A percentile compares a stretch with the other conserved stretches of the same genome.
Conservation (phyloP, 1,140 invertebrate genomes). For the Dinoponera quadriceps region DNA sequence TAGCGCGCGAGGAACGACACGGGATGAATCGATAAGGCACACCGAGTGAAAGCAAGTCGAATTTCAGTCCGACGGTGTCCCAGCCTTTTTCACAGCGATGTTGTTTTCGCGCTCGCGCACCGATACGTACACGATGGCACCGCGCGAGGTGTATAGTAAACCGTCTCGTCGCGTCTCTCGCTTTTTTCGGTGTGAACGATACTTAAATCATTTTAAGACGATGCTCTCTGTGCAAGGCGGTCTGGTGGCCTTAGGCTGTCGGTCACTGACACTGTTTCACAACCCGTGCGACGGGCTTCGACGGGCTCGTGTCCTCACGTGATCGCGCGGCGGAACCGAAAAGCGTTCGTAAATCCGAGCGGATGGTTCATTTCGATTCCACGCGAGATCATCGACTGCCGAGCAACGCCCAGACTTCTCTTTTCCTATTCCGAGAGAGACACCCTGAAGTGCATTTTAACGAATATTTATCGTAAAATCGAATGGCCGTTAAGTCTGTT, state of each 20-base stretch:
- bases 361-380: conserved; percentile 21
- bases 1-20: conserved; percentile 28
- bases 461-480: not conserved
- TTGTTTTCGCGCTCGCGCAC: not conserved
- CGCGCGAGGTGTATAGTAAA: not conserved
- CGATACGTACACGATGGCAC: not conserved
- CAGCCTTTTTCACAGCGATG: not conserved
- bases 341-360: conserved; percentile 58
- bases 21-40: conserved; percentile 45
- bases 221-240: conserved; percentile 74
- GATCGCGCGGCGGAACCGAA: conserved; percentile 61
- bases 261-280: conserved; percentile 86
- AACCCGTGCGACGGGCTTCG: conserved; percentile 73
- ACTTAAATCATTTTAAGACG: conserved; percentile 76
- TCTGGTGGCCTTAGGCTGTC: conserved; percentile 85
- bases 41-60: conserved; percentile 23
- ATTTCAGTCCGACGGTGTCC: conserved; percentile 18
- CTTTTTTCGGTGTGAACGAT: conserved; percentile 71
- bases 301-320: conserved; percentile 68
- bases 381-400: conserved; percentile 2
- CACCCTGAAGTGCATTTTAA: not conserved
- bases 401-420: not conserved
- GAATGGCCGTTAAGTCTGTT: not conserved
- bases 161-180: not conserved
- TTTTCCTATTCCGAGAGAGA: not conserved